Evolutionary conservation across 2,797 vertebrate genomes (phyloP).

Genomic region (Scolopax bukidnonensis): DNA sequence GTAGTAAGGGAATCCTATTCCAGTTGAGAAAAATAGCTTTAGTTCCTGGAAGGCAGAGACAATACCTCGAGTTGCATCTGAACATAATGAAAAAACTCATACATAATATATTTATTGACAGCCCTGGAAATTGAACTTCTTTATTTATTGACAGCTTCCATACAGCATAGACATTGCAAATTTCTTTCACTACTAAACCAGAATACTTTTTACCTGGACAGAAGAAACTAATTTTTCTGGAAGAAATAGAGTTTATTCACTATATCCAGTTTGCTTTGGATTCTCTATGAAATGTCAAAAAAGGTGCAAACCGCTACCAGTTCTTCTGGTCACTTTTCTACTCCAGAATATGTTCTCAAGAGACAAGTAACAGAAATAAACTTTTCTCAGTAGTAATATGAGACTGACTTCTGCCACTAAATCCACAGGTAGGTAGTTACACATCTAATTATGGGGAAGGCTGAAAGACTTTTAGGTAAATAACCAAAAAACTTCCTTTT

Average conservation of each 20-base stretch:
- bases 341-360: neutral
- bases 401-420: neutral
- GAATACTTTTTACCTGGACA: slow-evolving; percentile 2
- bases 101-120: slow-evolving; percentile 64
- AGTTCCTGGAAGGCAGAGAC: slow-evolving; percentile 28
- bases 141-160: slow-evolving; percentile 61
- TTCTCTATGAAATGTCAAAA: neutral
- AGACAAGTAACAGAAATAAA: neutral
- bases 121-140: neutral
- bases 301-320: neutral
- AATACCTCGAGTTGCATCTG: slow-evolving; percentile 44
- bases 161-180: neutral
- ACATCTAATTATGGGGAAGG: neutral
- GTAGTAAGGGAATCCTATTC: neutral
- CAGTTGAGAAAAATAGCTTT: slow-evolving; percentile 1
- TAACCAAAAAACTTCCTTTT: neutral
- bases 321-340: neutral
- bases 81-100: slow-evolving; percentile 75
- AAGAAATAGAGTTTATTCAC: neutral
- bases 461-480: neutral
- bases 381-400: neutral
- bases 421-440: neutral
- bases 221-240: neutral
- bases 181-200: slow-evolving; percentile 16
- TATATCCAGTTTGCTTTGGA: neutral